Evolutionary conservation across 2,888 invertebrate genomes (phyloP), one percentile per base, ranked within the genome.

Genomic region (Zygaena filipendulae): DNA sequence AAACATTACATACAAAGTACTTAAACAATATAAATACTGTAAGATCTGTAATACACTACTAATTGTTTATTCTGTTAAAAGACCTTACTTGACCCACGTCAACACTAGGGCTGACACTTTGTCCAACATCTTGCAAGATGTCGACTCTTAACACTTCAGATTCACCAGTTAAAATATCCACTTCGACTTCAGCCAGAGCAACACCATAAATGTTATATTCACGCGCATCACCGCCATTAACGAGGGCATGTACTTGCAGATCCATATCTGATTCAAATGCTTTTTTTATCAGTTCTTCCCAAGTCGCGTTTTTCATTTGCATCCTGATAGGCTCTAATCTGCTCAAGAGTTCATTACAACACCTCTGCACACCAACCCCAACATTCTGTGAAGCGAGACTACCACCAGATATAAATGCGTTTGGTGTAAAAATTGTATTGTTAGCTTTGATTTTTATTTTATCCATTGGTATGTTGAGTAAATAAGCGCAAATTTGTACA

Each of bases 111-210:
- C 83, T 88, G 23, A 88, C 55, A 59, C 86, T 87, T 10, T 79
- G 64, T 1, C 89, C 89, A 10, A 81, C 81, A 54, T 89, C 89
- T 59, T 88, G 86, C 16, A 87, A 45, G 25, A 89, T 57, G 53
- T 89, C 88, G 0, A 86, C 85, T 40, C 88, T 70, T 1, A 61
- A 50, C 19, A 87, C 58, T 40, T 85, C 69, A 40, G 84, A 82
- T 49, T 88, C 86, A 14, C 91, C 91, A 0, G 90, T 91, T 25
- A 91, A 57, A 11, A 90, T 60, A 54, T 91, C 91, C 1, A 91
- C 54, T 57, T 90, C 88, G 0, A 89, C 85, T 63, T 91, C 90
- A 7, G 82, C 56, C 4, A 85, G 64, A 2, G 81, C 71, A 0
- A 81, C 80, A 2, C 85, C 88, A 42, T 81, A 85, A 22, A 84